A percentile compares a stretch with the other conserved stretches of the same genome.
These are phyloP conservation scores for Theocolax elegans DNA, from an alignment of 1,140 invertebrate species.

Conservation along the genomic window DNA sequence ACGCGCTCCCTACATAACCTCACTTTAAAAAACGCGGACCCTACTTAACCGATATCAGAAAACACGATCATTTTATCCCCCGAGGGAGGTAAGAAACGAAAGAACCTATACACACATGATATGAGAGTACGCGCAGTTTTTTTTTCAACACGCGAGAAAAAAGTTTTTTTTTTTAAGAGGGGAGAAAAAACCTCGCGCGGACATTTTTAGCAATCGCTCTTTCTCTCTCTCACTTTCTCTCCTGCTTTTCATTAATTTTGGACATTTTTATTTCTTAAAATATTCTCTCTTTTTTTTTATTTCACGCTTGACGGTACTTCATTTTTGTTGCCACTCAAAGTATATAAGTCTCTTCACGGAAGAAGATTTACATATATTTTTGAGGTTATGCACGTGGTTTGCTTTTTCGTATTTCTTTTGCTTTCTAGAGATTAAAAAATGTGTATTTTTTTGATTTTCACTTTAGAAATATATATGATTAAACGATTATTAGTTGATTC, in stretches of 20 bases:
- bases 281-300: constrained; percentile 37
- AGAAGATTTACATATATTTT: constrained; percentile 44
- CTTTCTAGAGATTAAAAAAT: too few relatives aligned
- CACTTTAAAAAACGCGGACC: background rate
- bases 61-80: too few relatives aligned
- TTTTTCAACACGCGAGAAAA: background rate
- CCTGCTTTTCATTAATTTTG: constrained; percentile 10
- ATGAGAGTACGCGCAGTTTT: constrained; percentile 47
- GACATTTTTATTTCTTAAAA: constrained; percentile 44
- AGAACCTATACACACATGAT: too few relatives aligned
- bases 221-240: too few relatives aligned
- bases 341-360: constrained; percentile 50
- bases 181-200: constrained; percentile 57
- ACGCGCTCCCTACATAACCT: constrained; percentile 10
- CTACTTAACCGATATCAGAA: constrained; percentile 36
- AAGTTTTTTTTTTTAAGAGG: constrained; percentile 1
- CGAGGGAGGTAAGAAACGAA: too few relatives aligned
- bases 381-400: background rate
- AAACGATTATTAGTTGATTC: too few relatives aligned
- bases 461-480: background rate
- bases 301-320: constrained; percentile 24
- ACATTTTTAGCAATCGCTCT: too few relatives aligned
- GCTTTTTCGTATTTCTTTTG: too few relatives aligned
- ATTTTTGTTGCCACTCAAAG: constrained; percentile 27
- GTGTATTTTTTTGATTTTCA: background rate